phyloP scores from a whole-genome alignment of 2,797 vertebrate genomes.

The Helicolenus hilgendorfi region DNA sequence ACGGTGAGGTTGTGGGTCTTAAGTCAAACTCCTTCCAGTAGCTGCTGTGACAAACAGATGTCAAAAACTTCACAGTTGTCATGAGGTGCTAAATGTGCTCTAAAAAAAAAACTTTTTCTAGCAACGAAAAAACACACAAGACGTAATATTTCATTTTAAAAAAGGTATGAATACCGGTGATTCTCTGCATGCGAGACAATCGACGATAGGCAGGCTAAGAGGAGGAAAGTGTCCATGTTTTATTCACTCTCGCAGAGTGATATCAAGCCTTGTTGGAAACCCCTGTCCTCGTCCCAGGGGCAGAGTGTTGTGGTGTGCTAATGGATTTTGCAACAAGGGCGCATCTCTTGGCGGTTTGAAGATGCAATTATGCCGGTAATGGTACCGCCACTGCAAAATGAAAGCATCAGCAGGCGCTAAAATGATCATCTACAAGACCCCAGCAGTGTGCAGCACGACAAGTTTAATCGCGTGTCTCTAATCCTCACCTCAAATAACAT shows the following conservation, averaged over 20 bases:
- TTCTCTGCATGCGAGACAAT: constrained; percentile 39
- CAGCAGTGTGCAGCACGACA: constrained; percentile 55
- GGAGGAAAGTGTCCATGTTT: constrained; percentile 66
- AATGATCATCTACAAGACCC: constrained; percentile 64
- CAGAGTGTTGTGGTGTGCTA: constrained; percentile 70
- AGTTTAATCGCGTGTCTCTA: constrained; percentile 69
- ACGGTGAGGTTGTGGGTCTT: background rate
- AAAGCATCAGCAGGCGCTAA: constrained; percentile 81
- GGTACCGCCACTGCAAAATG: constrained; percentile 69
- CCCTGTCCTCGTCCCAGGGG: constrained; percentile 61
- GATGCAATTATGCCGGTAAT: constrained; percentile 83
- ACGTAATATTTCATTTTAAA: constrained; percentile 6
- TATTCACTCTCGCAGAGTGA: constrained; percentile 72
- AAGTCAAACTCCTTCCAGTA: constrained; percentile 1
- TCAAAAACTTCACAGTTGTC: background rate
- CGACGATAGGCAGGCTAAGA: constrained; percentile 29
- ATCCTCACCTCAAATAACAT: constrained; percentile 59
- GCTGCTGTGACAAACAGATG: constrained; percentile 1
- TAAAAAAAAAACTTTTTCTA: constrained; percentile 3
- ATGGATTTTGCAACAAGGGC: constrained; percentile 83
- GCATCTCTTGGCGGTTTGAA: constrained; percentile 76
- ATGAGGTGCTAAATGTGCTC: background rate
- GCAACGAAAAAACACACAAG: background rate
- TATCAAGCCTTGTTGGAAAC: constrained; percentile 68
- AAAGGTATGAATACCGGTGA: constrained; percentile 21